Conservation (phyloP, 1,140 invertebrate genomes). For the Pogonomyrmex barbatus region DNA sequence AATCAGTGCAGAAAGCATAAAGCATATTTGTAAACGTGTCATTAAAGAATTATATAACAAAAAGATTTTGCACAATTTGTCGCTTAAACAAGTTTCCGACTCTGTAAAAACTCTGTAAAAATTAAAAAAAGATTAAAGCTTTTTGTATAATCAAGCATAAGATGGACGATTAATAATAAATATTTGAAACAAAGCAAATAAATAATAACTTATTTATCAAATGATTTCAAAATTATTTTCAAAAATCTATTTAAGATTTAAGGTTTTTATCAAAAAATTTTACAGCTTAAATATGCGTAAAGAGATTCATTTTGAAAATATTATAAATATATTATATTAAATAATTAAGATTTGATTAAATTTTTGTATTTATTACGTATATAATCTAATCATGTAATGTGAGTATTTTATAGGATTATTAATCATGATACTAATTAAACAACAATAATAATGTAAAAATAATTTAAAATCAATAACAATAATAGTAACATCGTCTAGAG, state of each 20-base stretch:
- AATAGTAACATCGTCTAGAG: background rate
- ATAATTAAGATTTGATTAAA: conserved; percentile 18
- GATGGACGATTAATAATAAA: background rate
- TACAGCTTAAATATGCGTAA: background rate
- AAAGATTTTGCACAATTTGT: background rate
- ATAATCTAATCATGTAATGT: background rate
- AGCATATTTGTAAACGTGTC: conserved; percentile 14
- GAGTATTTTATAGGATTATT: background rate
- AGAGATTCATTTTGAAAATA: conserved; percentile 4
- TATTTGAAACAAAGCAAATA: background rate
- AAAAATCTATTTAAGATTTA: background rate
- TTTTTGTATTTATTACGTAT: background rate
- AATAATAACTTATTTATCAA: background rate
- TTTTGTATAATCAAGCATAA: background rate
- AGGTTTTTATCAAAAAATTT: background rate
- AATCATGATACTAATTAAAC: conserved; percentile 9
- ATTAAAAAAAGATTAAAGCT: background rate
- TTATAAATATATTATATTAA: conserved; percentile 4
- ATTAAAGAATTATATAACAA: conserved; percentile 9
- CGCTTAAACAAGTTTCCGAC: background rate
- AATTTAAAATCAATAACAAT: background rate
- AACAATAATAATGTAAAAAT: background rate
- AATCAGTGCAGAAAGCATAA: conserved; percentile 27
- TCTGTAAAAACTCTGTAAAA: background rate
- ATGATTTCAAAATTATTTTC: background rate